These are phyloP conservation scores for Leucoraja ocellata DNA, from an alignment of 2,797 vertebrate genomes.

Conservation along the genomic window DNA sequence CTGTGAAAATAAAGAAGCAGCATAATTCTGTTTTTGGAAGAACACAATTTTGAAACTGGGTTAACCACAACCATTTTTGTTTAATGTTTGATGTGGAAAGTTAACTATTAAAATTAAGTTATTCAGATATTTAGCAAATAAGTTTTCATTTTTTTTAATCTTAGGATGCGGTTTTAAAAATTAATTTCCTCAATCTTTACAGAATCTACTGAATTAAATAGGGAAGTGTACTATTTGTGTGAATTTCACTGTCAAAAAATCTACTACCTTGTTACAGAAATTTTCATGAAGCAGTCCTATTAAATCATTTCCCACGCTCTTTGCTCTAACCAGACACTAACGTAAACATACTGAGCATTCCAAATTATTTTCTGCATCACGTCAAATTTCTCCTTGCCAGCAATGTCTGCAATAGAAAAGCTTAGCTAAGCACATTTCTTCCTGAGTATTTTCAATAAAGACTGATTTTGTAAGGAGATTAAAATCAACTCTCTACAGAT, in stretches of 20 bases:
- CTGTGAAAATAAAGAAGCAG: too few species aligned
- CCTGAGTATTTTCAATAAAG: neutral
- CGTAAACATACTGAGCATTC: conserved; percentile 5
- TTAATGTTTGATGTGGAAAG: neutral
- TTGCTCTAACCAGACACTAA: conserved; percentile 31
- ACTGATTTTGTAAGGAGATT: neutral
- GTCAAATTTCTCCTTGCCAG: conserved; percentile 22
- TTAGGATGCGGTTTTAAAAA: neutral
- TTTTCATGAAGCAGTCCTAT: neutral
- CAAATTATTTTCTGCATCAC: conserved; percentile 33
- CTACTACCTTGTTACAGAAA: neutral
- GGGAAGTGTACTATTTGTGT: neutral
- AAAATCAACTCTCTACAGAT: neutral
- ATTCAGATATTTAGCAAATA: conserved; percentile 29
- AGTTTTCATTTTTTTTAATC: conserved; percentile 13
- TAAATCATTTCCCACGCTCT: conserved; percentile 36
- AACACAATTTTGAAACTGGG: too few species aligned
- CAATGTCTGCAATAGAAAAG: neutral
- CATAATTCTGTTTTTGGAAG: too few species aligned
- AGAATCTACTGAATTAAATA: neutral
- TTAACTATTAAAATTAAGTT: conserved; percentile 32
- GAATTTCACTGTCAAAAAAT: neutral
- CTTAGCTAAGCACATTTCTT: conserved; percentile 9
- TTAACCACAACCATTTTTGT: neutral
- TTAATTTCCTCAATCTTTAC: neutral